phyloP scores from a whole-genome alignment of 2,888 invertebrate genomes.

The Polydrusus pterygomalis region DNA sequence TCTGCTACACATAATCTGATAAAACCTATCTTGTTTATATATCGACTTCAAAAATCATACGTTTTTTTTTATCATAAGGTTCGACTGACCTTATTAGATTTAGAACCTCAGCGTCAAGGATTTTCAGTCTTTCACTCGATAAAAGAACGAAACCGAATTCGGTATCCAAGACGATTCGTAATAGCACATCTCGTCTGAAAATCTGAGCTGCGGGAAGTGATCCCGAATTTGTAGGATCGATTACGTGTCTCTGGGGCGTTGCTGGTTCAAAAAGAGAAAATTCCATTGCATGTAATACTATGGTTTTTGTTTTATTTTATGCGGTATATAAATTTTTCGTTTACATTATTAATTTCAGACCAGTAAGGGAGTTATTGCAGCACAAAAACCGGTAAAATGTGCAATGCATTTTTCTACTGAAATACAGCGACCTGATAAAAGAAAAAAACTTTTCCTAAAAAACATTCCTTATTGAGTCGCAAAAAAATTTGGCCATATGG shows the following conservation, averaged over 20 bases:
- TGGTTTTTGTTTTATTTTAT: too few species aligned
- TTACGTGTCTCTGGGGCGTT: constrained; percentile 53
- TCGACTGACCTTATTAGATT: constrained; percentile 44
- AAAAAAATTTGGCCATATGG: too few species aligned
- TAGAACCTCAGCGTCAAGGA: constrained; percentile 20
- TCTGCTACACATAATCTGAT: not conserved
- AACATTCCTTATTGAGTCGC: too few species aligned
- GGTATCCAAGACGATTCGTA: constrained; percentile 52
- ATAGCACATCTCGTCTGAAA: constrained; percentile 54
- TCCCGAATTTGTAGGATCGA: constrained; percentile 53
- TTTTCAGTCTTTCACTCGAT: constrained; percentile 52
- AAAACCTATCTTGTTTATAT: not conserved
- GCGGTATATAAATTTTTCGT: too few species aligned
- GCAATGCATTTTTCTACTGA: too few species aligned
- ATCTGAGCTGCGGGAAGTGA: constrained; percentile 54
- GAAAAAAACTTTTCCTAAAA: too few species aligned
- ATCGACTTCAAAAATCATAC: constrained; percentile 3
- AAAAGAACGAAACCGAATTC: constrained; percentile 48
- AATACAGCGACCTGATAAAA: too few species aligned
- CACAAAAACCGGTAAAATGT: too few species aligned
- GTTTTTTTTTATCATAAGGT: constrained; percentile 16
- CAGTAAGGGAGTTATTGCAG: too few species aligned
- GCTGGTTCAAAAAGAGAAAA: constrained; percentile 48
- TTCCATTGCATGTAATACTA: constrained; percentile 21
- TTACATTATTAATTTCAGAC: too few species aligned